Percentiles rank a stretch among this genome's conserved stretches.
phyloP scores from a whole-genome alignment of 2,113 vertebrate genomes.

The Tragelaphus scriptus region DNA sequence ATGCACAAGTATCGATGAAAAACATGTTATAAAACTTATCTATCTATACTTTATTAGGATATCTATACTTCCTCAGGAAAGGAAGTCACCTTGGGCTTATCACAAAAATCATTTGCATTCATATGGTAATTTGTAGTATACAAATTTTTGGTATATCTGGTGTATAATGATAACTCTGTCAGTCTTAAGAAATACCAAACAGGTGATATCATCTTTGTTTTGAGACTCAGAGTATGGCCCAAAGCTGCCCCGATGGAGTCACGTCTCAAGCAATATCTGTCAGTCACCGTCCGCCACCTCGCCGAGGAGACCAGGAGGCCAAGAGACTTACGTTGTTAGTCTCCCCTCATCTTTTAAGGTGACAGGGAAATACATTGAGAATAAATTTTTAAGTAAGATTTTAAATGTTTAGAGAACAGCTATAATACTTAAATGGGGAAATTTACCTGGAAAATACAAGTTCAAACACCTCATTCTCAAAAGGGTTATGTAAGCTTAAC shows the following conservation, averaged over 20 bases:
- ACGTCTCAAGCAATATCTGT: not conserved
- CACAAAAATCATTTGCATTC: not conserved
- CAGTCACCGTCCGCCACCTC: rapidly evolving
- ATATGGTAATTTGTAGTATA: not conserved
- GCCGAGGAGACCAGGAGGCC: not conserved
- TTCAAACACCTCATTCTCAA: not conserved
- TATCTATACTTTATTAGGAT: not conserved
- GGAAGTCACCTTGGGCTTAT: not conserved
- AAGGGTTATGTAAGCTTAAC: not conserved
- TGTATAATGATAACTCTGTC: not conserved
- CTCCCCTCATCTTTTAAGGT: not conserved
- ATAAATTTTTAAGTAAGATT: slow-evolving; percentile 20
- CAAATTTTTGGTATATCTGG: not conserved
- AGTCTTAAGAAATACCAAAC: not conserved
- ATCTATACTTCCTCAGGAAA: not conserved
- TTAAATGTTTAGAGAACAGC: not conserved
- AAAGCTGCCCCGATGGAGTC: not conserved
- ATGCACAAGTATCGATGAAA: not conserved
- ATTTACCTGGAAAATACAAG: not conserved
- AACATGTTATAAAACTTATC: slow-evolving; percentile 5
- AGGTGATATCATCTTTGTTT: not conserved
- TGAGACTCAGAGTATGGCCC: not conserved
- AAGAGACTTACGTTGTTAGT: not conserved
- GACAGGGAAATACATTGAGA: not conserved
- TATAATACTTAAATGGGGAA: not conserved